Base-by-base conservation (phyloP, 1,140 invertebrate genomes). In the Lordiphosa mommai region DNA sequence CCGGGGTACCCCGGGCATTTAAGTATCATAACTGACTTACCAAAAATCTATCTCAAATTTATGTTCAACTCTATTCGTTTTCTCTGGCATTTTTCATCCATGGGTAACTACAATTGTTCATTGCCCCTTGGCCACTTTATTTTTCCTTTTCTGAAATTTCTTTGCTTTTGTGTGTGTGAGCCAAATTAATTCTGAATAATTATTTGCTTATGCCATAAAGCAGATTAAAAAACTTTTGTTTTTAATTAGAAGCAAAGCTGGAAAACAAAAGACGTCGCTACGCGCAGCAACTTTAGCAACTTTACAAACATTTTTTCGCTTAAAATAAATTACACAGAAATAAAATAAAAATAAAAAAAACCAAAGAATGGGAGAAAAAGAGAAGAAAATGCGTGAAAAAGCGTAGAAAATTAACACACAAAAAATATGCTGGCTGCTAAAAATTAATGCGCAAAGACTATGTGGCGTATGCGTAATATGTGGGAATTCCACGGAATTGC, bases 161-260 rank as follows among this genome's bases (percentile, higher is more conserved):
- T 23, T 23, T 6, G 20, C 4, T 8, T 16, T 12, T 36, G 29
- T 68, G 23, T 30, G 56, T 65, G 50, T 65, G 49, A 48, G 48
- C 48, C 46, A 72, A 65, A 50, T 82, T 60, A 72, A 69, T 72
- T 72, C 59, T 64, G 68, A 46, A 72, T 76, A 84, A 82, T 72
- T 82, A 82, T 76, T 84, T 74, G 58, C 69, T 65, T 84, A 84
- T 72, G 58, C 72, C 59, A 82, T 82, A 82, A 82, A 82, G 77
- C 52, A 82, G 77, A 82, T 82, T 82, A 82, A 84, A 82, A 82
- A 82, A 82, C 77, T 82, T 82, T 82, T 82, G 63, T 76, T 82
- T 82, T 82, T 84, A 82, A 82, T 82, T 84, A 82, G 76, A 82
- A 71, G 66, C 58, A 27, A 43, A 76, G 76, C 55, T 63, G 27